Percentiles rank a stretch among this genome's conserved stretches.
phyloP scores from a whole-genome alignment of 2,797 vertebrate genomes.

The Aselliscus stoliczkanus region DNA sequence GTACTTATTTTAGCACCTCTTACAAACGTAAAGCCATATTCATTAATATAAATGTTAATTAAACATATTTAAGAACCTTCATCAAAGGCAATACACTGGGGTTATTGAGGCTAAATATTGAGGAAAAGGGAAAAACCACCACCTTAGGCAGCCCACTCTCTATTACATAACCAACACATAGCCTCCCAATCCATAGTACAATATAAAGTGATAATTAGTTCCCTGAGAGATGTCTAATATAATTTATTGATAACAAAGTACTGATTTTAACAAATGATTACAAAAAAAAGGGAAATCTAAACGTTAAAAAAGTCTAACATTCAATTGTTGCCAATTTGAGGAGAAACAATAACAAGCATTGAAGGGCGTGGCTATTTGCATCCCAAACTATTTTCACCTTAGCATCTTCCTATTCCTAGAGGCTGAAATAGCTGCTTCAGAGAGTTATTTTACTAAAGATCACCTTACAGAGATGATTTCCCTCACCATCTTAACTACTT shows the following conservation, averaged over 20 bases:
- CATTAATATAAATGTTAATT: neutral
- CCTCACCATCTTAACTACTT: neutral
- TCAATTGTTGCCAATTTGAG: neutral
- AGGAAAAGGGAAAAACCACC: neutral
- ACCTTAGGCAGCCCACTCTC: neutral
- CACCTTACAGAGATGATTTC: neutral
- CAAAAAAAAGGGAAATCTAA: neutral
- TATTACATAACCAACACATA: neutral
- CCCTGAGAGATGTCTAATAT: neutral
- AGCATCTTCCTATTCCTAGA: neutral
- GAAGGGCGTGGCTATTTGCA: neutral
- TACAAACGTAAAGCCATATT: neutral
- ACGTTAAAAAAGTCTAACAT: neutral
- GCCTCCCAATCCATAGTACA: neutral
- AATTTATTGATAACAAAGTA: neutral
- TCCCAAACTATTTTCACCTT: neutral
- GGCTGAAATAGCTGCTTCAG: neutral
- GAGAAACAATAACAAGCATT: neutral
- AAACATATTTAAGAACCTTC: neutral
- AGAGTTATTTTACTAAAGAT: neutral
- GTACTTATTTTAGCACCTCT: neutral
- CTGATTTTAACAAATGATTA: neutral
- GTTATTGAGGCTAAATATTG: neutral
- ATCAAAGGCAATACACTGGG: neutral
- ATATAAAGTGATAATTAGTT: neutral